phyloP scores from a whole-genome alignment of 2,888 invertebrate species.

The Pterobdella sp. region DNA sequence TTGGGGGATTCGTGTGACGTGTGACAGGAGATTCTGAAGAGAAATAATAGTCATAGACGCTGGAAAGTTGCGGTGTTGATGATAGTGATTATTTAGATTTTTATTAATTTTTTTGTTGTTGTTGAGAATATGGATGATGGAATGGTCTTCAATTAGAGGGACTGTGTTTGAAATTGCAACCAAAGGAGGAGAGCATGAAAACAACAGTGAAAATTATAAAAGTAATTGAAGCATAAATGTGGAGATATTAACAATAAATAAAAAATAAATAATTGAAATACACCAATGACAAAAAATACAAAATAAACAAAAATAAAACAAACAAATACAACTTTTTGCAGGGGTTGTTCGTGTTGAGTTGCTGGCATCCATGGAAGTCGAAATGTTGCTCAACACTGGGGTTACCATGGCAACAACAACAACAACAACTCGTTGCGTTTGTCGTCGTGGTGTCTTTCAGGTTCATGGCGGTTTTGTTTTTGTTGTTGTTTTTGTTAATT shows the following conservation, averaged over 20 bases:
- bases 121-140: too few relatives aligned
- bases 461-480: neutral
- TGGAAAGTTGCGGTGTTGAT: too few relatives aligned
- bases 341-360: neutral
- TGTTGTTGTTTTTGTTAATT: neutral
- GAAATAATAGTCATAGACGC: too few relatives aligned
- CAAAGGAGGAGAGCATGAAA: too few relatives aligned
- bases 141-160: too few relatives aligned
- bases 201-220: too few relatives aligned
- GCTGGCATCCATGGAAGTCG: neutral
- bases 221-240: too few relatives aligned
- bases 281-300: neutral
- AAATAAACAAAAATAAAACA: neutral
- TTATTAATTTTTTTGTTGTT: too few relatives aligned
- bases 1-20: too few relatives aligned
- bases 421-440: neutral
- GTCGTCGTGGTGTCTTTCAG: neutral
- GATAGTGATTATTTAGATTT: too few relatives aligned
- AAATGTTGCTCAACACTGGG: neutral
- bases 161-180: too few relatives aligned
- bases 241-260: neutral
- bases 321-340: neutral
- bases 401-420: neutral
- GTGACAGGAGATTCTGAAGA: too few relatives aligned
- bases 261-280: neutral